Conservation (phyloP, 2,797 vertebrate genomes). For the Megalops cyprinoides region DNA sequence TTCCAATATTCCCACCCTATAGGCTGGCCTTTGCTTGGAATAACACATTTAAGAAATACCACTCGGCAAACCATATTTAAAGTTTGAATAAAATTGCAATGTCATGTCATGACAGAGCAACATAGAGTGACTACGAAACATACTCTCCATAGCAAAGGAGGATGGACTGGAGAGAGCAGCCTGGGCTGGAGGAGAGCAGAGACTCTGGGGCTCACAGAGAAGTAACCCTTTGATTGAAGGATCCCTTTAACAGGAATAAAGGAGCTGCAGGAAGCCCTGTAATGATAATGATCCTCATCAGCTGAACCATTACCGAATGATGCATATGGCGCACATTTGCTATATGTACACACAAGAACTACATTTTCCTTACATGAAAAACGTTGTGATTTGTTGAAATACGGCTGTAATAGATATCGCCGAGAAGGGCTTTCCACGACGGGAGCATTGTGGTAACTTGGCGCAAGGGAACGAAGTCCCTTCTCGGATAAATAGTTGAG, state of each 20-base stretch:
- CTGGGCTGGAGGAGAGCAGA: too few species aligned
- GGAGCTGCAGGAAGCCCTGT: not conserved
- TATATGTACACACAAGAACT: not conserved
- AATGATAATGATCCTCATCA: not conserved
- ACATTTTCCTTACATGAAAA: conserved; percentile 2
- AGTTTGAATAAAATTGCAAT: not conserved
- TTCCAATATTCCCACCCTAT: not conserved
- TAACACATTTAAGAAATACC: not conserved
- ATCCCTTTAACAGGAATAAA: not conserved
- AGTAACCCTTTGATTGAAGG: not conserved
- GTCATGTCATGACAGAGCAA: not conserved
- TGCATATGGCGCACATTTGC: not conserved
- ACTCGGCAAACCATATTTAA: not conserved
- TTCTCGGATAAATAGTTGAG: not conserved
- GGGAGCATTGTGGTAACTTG: not conserved
- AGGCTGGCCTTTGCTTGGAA: not conserved
- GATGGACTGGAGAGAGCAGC: not conserved
- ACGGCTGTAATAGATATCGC: not conserved
- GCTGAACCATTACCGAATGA: not conserved
- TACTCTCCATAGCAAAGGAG: not conserved
- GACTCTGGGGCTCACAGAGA: not conserved
- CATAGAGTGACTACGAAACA: not conserved
- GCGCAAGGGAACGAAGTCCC: not conserved
- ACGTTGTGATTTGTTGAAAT: conserved; percentile 15
- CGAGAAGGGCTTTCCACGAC: not conserved